phyloP scores from a whole-genome alignment of 2,113 vertebrate genomes.

The Rhodinocichla rosea region DNA sequence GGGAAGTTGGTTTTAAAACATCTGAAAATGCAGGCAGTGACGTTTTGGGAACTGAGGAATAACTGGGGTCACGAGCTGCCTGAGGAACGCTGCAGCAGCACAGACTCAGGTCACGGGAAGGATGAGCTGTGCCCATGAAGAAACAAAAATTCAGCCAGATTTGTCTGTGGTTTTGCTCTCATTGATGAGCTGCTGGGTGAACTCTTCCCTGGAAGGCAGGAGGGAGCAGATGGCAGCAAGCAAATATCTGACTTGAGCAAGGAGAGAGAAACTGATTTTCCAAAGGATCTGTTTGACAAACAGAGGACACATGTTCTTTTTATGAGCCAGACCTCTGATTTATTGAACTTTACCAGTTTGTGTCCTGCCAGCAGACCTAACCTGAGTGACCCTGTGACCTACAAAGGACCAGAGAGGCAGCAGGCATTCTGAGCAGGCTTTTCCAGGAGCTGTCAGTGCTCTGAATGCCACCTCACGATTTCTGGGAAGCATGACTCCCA shows the following conservation, averaged over 20 bases:
- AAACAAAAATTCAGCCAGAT: background rate
- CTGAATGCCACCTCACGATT: background rate
- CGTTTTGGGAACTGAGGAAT: background rate
- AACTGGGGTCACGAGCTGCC: background rate
- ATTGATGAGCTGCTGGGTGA: background rate
- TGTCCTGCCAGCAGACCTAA: background rate
- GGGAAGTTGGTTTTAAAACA: background rate
- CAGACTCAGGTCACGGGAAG: background rate
- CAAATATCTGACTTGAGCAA: background rate
- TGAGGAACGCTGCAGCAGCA: background rate
- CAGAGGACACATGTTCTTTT: background rate
- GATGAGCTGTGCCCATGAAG: background rate
- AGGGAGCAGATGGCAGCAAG: background rate
- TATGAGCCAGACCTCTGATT: background rate
- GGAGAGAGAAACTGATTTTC: background rate
- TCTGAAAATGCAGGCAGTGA: background rate
- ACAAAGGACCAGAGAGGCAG: background rate
- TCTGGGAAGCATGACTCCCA: slow-evolving; percentile 13
- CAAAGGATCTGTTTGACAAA: background rate
- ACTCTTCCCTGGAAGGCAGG: background rate
- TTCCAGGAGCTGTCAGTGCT: background rate
- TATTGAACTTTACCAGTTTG: background rate
- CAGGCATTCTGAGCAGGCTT: background rate
- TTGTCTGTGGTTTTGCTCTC: background rate
- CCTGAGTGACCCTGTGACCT: background rate